Conservation (phyloP, 2,113 vertebrate species). For the Sylvilagus bachmani region DNA sequence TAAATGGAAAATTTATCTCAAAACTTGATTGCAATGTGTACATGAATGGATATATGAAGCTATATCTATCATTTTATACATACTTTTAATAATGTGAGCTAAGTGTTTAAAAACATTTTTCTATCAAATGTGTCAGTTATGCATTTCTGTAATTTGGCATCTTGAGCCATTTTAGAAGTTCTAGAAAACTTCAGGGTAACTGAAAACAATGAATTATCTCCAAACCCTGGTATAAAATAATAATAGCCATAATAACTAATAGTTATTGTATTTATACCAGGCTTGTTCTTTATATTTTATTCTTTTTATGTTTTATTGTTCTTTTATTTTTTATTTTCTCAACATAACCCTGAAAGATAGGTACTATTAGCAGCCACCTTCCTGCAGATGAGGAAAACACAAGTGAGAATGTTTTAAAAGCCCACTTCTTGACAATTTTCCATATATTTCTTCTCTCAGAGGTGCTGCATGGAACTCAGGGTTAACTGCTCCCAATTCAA, state of each 20-base stretch:
- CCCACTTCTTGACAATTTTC: background rate
- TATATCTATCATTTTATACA: background rate
- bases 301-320: background rate
- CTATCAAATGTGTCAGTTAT: background rate
- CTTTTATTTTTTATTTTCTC: conserved; percentile 27
- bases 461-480: background rate
- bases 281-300: background rate
- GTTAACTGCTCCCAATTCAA: background rate
- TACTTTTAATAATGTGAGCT: background rate
- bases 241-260: background rate
- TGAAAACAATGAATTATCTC: conserved; percentile 34
- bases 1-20: background rate
- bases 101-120: background rate
- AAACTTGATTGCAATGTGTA: background rate
- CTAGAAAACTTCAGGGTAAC: background rate
- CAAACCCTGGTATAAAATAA: conserved; percentile 6
- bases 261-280: background rate
- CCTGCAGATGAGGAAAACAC: background rate
- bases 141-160: conserved; percentile 12
- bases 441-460: background rate
- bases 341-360: background rate
- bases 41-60: background rate
- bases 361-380: background rate
- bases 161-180: background rate
- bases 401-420: conserved; percentile 4